These are phyloP conservation scores for Schizopygopsis malacanthus DNA, from an alignment of 2,797 vertebrate genomes.

Conservation along the genomic window DNA sequence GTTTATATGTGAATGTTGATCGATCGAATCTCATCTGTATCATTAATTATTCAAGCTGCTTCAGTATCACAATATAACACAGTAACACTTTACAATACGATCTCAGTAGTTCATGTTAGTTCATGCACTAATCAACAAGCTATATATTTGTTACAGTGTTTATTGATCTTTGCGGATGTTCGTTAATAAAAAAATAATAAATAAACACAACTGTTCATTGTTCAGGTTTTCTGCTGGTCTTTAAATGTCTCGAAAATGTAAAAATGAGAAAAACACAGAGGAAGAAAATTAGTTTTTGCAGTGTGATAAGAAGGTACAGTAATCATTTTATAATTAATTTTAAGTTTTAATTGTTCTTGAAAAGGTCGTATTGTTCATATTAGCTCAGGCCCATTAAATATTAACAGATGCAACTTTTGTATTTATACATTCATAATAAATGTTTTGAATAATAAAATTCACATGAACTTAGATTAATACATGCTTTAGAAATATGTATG, in stretches of 20 bases:
- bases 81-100: neutral
- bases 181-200: too few species aligned
- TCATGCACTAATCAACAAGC: neutral
- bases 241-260: too few species aligned
- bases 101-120: too few species aligned
- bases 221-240: too few species aligned
- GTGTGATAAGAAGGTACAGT: too few species aligned
- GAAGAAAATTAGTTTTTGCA: too few species aligned
- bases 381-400: neutral
- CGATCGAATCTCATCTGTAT: neutral
- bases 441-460: neutral
- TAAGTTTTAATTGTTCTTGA: too few species aligned
- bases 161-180: neutral
- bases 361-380: too few species aligned
- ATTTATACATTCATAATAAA: neutral
- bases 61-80: neutral
- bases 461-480: neutral
- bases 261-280: too few species aligned
- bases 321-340: too few species aligned
- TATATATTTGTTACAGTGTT: neutral
- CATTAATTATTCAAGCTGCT: neutral
- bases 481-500: neutral
- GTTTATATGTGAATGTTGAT: neutral
- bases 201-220: neutral
- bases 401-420: neutral